Percentiles rank a stretch among this genome's conserved stretches.
Evolutionary conservation across 2,113 vertebrate species (phyloP).

Genomic region (Atlantisia rogersi): DNA sequence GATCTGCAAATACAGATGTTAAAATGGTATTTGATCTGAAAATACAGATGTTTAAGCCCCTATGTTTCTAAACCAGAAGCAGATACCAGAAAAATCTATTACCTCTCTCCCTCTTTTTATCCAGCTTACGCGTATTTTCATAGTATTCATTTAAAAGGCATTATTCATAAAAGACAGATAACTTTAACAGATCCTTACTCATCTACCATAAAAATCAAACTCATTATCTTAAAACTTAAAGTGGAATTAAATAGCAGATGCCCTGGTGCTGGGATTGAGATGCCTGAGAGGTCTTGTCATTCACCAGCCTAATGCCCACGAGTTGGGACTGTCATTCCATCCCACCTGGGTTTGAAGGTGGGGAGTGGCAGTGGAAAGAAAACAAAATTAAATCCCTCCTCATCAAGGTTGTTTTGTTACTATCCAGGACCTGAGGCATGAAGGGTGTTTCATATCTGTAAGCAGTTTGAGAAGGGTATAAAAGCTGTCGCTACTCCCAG

Average conservation of each 20-base stretch:
- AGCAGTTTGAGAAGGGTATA: background rate
- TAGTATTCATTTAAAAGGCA: background rate
- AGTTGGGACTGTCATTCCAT: background rate
- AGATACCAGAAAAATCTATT: background rate
- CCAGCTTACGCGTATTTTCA: accelerated
- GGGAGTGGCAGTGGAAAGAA: slow-evolving; percentile 19
- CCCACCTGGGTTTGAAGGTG: background rate
- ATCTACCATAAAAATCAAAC: background rate
- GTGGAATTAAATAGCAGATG: background rate
- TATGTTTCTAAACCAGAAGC: accelerated
- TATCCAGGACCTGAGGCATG: background rate
- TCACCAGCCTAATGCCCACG: background rate
- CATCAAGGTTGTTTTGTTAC: background rate
- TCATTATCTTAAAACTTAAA: background rate
- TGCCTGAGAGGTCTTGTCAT: background rate
- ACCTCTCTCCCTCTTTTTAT: background rate
- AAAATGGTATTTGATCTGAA: too few relatives aligned
- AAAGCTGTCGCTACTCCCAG: background rate
- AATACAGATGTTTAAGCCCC: background rate
- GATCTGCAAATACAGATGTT: background rate
- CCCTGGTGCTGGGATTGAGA: background rate
- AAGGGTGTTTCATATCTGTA: background rate
- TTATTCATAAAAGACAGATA: background rate
- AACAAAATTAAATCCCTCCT: slow-evolving; percentile 6
- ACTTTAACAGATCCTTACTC: background rate